A percentile compares a stretch with the other conserved stretches of the same genome.
Conservation (phyloP, 2,797 vertebrate genomes). For the Leucoraja ocellata region DNA sequence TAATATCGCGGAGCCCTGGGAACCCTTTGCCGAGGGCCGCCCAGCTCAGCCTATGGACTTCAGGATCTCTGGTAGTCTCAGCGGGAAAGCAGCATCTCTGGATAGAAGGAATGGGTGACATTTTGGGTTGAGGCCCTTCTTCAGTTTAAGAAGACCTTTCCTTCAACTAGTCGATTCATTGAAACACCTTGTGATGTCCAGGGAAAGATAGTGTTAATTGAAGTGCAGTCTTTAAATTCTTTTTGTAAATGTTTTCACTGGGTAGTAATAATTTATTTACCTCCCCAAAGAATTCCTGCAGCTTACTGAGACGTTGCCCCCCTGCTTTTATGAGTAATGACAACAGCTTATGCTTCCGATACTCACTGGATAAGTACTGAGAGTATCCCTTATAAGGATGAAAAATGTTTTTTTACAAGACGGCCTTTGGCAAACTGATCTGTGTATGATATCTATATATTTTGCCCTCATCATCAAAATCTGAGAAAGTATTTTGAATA, state of each 20-base stretch:
- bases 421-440: neutral
- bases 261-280: neutral
- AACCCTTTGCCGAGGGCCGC: too few species aligned
- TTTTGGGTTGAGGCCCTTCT: too few species aligned
- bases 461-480: neutral
- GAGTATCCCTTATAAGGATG: neutral
- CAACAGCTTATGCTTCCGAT: neutral
- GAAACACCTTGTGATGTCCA: neutral
- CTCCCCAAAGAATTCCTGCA: slow-evolving; percentile 29
- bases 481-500: neutral
- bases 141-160: too few species aligned
- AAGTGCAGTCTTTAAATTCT: neutral
- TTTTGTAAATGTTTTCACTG: slow-evolving; percentile 3
- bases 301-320: neutral
- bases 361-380: neutral
- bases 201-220: neutral
- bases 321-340: neutral
- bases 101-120: too few species aligned
- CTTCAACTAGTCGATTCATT: neutral
- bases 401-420: neutral
- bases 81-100: too few species aligned
- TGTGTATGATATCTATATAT: neutral
- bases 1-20: too few species aligned
- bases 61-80: too few species aligned
- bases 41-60: too few species aligned